A percentile compares a stretch with the other conserved stretches of the same genome.
Evolutionary conservation across 2,797 vertebrate genomes (phyloP).

Genomic region (Trachops cirrhosus): DNA sequence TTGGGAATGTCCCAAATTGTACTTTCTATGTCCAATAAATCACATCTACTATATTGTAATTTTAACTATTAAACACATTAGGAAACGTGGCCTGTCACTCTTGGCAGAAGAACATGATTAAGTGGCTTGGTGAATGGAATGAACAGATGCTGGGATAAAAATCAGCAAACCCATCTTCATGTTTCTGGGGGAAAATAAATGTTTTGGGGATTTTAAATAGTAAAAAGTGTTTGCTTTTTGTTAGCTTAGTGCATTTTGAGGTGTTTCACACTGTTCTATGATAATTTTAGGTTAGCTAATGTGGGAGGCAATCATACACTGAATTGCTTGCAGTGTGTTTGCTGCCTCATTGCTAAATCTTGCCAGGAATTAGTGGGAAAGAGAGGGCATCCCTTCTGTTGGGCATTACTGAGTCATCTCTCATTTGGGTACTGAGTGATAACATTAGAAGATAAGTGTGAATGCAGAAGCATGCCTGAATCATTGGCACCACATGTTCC

Average conservation of each 20-base stretch:
- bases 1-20: slow-evolving; percentile 10
- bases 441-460: neutral
- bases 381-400: neutral
- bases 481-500: neutral
- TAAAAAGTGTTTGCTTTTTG: neutral
- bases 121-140: slow-evolving; percentile 1
- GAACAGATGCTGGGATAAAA: slow-evolving; percentile 70
- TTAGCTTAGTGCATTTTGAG: neutral
- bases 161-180: slow-evolving; percentile 55
- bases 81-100: slow-evolving; percentile 39
- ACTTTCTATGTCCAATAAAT: slow-evolving; percentile 58
- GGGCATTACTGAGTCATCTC: neutral
- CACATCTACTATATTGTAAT: slow-evolving; percentile 42
- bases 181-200: slow-evolving; percentile 41
- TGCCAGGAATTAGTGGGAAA: neutral
- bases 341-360: neutral
- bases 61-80: slow-evolving; percentile 62
- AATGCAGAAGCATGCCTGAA: neutral
- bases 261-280: neutral
- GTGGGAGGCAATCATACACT: neutral
- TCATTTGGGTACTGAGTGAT: neutral
- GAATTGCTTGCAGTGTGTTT: neutral
- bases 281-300: neutral
- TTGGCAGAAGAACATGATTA: slow-evolving; percentile 54
- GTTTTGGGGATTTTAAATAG: slow-evolving; percentile 45